Evolutionary conservation across 2,113 vertebrate species (phyloP).

Genomic region (Piprites chloris): DNA sequence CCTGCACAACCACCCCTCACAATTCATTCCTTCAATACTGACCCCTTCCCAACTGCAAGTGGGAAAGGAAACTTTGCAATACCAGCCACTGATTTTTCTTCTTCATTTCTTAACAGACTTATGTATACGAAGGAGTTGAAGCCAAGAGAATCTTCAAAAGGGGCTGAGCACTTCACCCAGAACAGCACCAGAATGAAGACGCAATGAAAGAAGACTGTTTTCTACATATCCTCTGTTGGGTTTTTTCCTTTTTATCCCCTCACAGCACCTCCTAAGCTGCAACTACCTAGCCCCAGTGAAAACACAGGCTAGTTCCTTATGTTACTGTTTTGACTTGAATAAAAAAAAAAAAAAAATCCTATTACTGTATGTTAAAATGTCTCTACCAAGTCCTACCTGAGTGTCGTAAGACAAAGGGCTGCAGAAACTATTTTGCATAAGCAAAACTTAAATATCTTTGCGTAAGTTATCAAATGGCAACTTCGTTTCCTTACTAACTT

Average conservation of each 20-base stretch:
- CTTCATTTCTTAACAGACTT: slow-evolving; percentile 76
- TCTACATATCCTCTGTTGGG: not conserved
- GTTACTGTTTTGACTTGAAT: not conserved
- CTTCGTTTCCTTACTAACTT: not conserved
- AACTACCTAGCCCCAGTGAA: not conserved
- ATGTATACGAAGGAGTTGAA: slow-evolving; percentile 88
- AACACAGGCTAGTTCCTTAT: not conserved
- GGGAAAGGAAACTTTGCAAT: not conserved
- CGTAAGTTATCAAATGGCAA: not conserved
- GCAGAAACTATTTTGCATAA: not conserved
- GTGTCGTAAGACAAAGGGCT: not conserved
- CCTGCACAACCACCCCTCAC: not conserved
- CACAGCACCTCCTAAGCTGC: not conserved
- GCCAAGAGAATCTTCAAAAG: slow-evolving; percentile 91
- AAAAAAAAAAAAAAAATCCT: not conserved
- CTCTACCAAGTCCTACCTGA: not conserved
- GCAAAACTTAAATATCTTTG: not conserved
- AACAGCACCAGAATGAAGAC: not conserved
- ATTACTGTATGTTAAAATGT: not conserved
- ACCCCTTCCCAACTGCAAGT: not conserved
- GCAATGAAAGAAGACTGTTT: not conserved
- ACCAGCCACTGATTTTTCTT: not conserved
- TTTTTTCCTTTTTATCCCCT: not conserved
- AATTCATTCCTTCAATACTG: not conserved
- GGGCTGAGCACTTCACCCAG: slow-evolving; percentile 39